phyloP scores from a whole-genome alignment of 2,888 invertebrate genomes.

The Anorthoa munda region DNA sequence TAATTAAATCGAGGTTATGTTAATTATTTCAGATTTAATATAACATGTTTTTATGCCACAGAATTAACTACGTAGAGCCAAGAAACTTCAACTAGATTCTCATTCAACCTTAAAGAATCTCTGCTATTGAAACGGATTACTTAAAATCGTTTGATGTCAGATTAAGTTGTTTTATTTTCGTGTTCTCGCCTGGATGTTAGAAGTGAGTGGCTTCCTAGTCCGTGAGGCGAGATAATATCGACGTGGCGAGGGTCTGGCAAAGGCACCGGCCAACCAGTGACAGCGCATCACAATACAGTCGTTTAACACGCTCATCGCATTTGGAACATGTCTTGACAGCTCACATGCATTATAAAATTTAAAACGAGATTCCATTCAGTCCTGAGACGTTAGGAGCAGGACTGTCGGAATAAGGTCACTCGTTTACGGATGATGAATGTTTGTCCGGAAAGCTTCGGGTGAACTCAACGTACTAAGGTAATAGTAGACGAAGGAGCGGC shows the following conservation, averaged over 20 bases:
- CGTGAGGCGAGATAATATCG: slow-evolving; percentile 82
- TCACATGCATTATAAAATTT: slow-evolving; percentile 74
- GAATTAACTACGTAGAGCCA: not conserved
- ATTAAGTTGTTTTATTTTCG: slow-evolving; percentile 75
- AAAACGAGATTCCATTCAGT: slow-evolving; percentile 73
- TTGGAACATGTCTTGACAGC: slow-evolving; percentile 86
- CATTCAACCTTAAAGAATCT: slow-evolving; percentile 2
- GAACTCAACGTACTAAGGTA: slow-evolving; percentile 35
- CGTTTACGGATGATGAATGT: slow-evolving; percentile 65
- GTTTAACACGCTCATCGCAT: slow-evolving; percentile 90
- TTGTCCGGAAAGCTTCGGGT: slow-evolving; percentile 42
- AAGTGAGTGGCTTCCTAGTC: slow-evolving; percentile 80
- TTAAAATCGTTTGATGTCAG: slow-evolving; percentile 76
- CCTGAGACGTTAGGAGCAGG: slow-evolving; percentile 49
- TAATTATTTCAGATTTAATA: not conserved
- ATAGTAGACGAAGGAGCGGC: slow-evolving; percentile 70
- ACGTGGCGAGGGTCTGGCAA: slow-evolving; percentile 75
- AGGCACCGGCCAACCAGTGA: slow-evolving; percentile 84
- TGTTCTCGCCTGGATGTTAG: slow-evolving; percentile 67
- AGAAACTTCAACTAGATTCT: not conserved
- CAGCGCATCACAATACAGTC: slow-evolving; percentile 87
- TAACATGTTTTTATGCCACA: not conserved
- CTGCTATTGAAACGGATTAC: slow-evolving; percentile 69
- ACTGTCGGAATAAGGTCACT: slow-evolving; percentile 51
- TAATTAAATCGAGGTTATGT: slow-evolving; percentile 1